phyloP scores from a whole-genome alignment of 2,888 invertebrate genomes.

The Erpobdella octoculata region DNA sequence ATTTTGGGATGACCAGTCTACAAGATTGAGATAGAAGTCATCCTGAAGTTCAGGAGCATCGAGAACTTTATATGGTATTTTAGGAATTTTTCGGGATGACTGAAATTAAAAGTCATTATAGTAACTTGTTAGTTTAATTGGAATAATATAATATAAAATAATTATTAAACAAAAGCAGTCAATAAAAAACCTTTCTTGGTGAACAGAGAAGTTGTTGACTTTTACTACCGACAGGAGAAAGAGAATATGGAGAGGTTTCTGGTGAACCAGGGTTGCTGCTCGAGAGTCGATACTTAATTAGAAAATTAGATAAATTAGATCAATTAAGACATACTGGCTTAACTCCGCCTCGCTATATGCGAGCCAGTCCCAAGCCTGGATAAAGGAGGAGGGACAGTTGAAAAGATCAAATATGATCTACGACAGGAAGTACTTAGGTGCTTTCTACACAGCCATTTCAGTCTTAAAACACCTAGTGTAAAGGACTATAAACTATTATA shows the following conservation, averaged over 20 bases:
- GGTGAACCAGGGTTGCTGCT: slow-evolving; percentile 44
- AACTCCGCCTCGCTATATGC: too few relatives aligned
- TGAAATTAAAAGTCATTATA: slow-evolving; percentile 35
- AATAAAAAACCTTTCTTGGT: slow-evolving; percentile 67
- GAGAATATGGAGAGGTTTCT: slow-evolving; percentile 71
- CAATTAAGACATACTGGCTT: too few relatives aligned
- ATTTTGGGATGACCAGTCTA: slow-evolving; percentile 98
- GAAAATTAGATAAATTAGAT: slow-evolving; percentile 32
- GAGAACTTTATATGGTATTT: slow-evolving; percentile 93
- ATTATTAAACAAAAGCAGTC: not conserved
- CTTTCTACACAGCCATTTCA: too few relatives aligned
- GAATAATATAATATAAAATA: not conserved
- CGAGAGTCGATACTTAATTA: slow-evolving; percentile 52
- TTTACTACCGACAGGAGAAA: slow-evolving; percentile 89
- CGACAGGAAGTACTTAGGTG: too few relatives aligned
- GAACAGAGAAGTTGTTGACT: slow-evolving; percentile 87
- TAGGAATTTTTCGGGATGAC: slow-evolving; percentile 92
- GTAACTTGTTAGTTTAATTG: not conserved
- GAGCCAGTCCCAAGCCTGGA: too few relatives aligned
- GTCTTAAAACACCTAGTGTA: too few relatives aligned
- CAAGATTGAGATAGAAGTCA: slow-evolving; percentile 95
- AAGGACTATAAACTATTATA: too few relatives aligned
- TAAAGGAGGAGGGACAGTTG: too few relatives aligned
- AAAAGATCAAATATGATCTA: too few relatives aligned
- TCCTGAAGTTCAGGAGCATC: slow-evolving; percentile 95